Base-by-base conservation (phyloP, 2,888 invertebrate species). In the Erebia ligea region DNA sequence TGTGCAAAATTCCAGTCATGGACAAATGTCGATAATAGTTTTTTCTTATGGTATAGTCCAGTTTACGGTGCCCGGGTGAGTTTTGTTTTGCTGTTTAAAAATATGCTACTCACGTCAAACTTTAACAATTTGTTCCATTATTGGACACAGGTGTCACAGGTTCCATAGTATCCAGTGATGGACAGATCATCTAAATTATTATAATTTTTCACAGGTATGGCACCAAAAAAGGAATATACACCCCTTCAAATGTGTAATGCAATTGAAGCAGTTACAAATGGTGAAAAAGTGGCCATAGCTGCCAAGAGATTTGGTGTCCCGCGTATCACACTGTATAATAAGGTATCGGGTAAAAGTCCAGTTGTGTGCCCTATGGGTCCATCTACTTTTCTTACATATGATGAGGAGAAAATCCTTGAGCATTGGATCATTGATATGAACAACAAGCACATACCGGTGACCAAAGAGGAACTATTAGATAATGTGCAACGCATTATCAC, bases 351-450 rank as follows among this genome's bases (percentile, higher is more conserved):
- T 17, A 74, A 73, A 68, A 73, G 68, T 17, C n/a, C 71, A 72
- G 64, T 76, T 3, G 69, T 21, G 67, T 76, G 76, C 65, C 5
- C 69, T 63, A 75, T 76, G 75, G 73, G 75, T 52, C 68, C 68
- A 48, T 13, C 48, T 15, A 48, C 48, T 48, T 48, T 13, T n/a
- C n/a, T n/a, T n/a, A n/a, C n/a, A n/a, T n/a, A n/a, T n/a, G n/a
- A n/a, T n/a, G n/a, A n/a, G n/a, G n/a, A 48, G 15, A 48, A 48
- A n/a, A 48, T 48, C 48, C 15, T 48, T 15, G 13, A 48, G 48
- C 48, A n/a, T 15, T 48, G 48, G 48, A 48, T 48, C 15, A 48
- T 48, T 15, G 56, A 19, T 48, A 48, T 48, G 48, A 13, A 11
- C 4, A 13, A 48, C 4, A 48, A 13, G 15, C 48, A 48, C 15